A percentile compares a stretch with the other conserved stretches of the same genome.
Conservation (phyloP, 2,797 vertebrate species). For the Rallus crepitans region DNA sequence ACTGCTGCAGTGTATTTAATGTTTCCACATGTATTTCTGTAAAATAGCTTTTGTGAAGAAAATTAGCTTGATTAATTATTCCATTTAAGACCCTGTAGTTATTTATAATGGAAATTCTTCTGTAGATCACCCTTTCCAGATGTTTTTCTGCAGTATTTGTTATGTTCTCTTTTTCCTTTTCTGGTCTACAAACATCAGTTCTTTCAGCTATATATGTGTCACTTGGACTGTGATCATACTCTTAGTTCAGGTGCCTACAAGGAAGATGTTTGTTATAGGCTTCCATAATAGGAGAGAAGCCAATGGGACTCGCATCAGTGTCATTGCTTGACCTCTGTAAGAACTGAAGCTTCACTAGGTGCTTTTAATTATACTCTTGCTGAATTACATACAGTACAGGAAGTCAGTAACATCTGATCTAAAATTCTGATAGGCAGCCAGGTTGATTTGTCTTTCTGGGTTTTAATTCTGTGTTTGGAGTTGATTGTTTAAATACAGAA, state of each 20-base stretch:
- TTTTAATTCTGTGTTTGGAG: not conserved
- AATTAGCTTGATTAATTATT: not conserved
- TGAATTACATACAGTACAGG: not conserved
- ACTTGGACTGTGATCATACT: not conserved
- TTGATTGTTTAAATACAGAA: not conserved
- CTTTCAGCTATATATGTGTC: not conserved
- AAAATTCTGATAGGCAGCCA: not conserved
- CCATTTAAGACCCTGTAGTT: not conserved
- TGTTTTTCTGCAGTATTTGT: not conserved
- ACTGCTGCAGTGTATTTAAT: not conserved
- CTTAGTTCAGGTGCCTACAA: not conserved
- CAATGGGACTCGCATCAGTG: not conserved
- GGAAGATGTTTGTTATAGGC: not conserved
- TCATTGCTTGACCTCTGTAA: not conserved
- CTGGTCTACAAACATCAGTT: not conserved
- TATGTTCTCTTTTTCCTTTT: not conserved
- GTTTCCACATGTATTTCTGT: not conserved
- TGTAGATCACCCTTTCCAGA: not conserved
- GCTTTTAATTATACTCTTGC: not conserved
- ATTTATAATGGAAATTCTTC: not conserved
- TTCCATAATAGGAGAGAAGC: not conserved
- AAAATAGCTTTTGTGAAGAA: not conserved
- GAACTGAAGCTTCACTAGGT: not conserved
- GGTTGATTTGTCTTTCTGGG: not conserved
- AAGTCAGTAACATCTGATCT: not conserved